A percentile compares a stretch with the other conserved stretches of the same genome.
These are phyloP conservation scores for Melipona bicolor DNA, from an alignment of 2,888 invertebrate species.

Conservation along the genomic window DNA sequence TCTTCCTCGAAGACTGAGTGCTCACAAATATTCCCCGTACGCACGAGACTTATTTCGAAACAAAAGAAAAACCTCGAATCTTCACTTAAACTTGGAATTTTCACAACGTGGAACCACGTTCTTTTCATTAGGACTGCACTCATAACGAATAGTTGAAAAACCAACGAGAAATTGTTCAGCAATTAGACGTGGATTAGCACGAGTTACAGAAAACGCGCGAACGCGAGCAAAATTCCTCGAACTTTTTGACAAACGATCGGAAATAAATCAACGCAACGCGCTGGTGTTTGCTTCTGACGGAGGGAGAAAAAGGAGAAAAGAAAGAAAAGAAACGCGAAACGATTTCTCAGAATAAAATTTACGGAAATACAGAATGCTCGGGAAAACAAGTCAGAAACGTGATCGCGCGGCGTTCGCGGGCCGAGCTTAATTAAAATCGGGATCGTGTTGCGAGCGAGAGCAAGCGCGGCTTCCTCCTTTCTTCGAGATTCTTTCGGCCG, in stretches of 20 bases:
- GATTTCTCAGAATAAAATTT: conserved; percentile 6
- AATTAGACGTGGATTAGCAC: background rate
- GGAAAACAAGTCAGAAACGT: background rate
- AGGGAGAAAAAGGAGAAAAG: no score
- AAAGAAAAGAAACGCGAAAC: background rate
- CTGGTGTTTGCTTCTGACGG: background rate
- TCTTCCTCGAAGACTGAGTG: background rate
- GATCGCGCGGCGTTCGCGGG: conserved; percentile 4
- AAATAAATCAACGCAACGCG: background rate
- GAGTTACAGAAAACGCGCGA: background rate
- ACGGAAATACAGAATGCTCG: background rate
- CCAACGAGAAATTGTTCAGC: background rate
- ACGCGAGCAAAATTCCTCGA: background rate
- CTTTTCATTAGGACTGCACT: background rate
- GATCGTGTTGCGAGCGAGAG: conserved; percentile 20
- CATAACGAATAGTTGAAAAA: background rate
- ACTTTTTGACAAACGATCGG: background rate
- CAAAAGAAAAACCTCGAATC: background rate
- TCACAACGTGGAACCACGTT: background rate
- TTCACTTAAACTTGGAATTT: background rate
- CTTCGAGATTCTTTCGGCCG: conserved; percentile 15
- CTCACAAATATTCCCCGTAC: background rate
- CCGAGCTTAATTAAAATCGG: conserved; percentile 38
- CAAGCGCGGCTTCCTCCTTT: conserved; percentile 2
- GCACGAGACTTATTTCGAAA: background rate